Evolutionary conservation across 1,140 invertebrate genomes (phyloP).

Genomic region (Drosophila punjabiensis): DNA sequence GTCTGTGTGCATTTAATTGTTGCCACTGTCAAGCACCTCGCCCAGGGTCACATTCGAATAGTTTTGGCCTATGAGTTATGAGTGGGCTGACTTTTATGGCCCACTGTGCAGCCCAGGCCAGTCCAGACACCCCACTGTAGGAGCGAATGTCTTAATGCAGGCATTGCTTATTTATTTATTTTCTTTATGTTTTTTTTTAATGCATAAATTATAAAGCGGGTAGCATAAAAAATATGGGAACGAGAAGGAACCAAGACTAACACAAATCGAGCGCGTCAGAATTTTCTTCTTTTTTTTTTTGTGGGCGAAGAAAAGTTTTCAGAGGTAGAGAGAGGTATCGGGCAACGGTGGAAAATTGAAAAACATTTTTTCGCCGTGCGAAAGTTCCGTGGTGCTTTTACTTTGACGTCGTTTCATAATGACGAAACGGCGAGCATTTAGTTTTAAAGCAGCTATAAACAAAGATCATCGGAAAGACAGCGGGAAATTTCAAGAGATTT

Average conservation of each 20-base stretch:
- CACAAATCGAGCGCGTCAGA: conserved; percentile 71
- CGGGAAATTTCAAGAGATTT: conserved; percentile 44
- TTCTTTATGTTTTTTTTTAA: conserved; percentile 26
- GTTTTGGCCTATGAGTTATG: conserved; percentile 70
- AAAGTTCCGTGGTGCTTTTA: conserved; percentile 60
- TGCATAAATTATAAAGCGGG: conserved; percentile 72
- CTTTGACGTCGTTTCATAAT: conserved; percentile 80
- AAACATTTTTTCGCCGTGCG: conserved; percentile 76
- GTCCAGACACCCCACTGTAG: conserved; percentile 37
- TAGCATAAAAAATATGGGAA: conserved; percentile 64
- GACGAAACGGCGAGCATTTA: conserved; percentile 71
- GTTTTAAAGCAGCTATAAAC: conserved; percentile 71
- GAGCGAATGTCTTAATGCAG: conserved; percentile 54
- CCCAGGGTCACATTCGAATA: conserved; percentile 72
- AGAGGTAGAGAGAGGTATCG: conserved; percentile 3
- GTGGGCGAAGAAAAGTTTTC: conserved; percentile 48
- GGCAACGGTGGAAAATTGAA: conserved; percentile 61
- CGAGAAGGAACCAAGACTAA: conserved; percentile 29
- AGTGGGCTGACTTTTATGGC: conserved; percentile 67
- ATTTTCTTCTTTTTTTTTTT: conserved; percentile 22
- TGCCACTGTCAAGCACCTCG: conserved; percentile 72
- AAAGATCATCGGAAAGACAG: conserved; percentile 44
- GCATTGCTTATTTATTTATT: conserved; percentile 49
- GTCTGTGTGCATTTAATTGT: conserved; percentile 43
- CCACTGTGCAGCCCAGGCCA: conserved; percentile 56